Base-by-base conservation (phyloP, 1,140 invertebrate species). In the Triops cancriformis region DNA sequence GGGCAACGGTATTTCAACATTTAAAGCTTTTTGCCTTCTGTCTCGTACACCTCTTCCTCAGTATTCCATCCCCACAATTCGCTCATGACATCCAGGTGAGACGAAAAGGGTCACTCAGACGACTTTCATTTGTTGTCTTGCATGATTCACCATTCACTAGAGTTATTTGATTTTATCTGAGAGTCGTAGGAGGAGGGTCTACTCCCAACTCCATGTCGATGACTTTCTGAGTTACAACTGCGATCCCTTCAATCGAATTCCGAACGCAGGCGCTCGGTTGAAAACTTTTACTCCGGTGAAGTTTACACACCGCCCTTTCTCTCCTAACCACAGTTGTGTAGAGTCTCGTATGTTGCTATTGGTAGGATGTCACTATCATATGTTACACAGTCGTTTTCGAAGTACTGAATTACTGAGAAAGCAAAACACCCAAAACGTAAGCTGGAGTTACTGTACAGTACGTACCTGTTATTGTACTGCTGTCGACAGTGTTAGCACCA, bases 1-100 rank as follows among this genome's bases (percentile, higher is more conserved):
- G 81, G 79, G 80, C 80, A 74, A 74, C 14, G 73, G 75, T 41
- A 77, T 26, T 26, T 37, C 31, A 64, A 23, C 3, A n/a, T 18
- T 1, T 23, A 4, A 64, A 64, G 51, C 23, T 64, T 64, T 64
- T 64, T 64, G 51, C 51, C 51, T 64, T 64, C 51, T 6, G 51
- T 64, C 51, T 64, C 51, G 51, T 64, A 64, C 14, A 64, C 51
- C 2, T 64, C 51, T 64, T 64, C 51, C 18, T 64, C 51, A 23
- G 14, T n/a, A 64, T 64, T 64, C 51, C 51, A 64, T 23, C 6
- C 51, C 51, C 51, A 64, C n/a, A 37, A 37, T 37, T 64, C 51
- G 51, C 23, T 64, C 51, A 64, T 64, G 10, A 64, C 51, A 23
- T 37, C 31, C 51, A 64, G 18, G 51, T n/a, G 18, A 64, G 18